Percentiles rank a stretch among this genome's conserved stretches.
Evolutionary conservation across 2,888 invertebrate species (phyloP).

Genomic region (Tenthredo amoena): DNA sequence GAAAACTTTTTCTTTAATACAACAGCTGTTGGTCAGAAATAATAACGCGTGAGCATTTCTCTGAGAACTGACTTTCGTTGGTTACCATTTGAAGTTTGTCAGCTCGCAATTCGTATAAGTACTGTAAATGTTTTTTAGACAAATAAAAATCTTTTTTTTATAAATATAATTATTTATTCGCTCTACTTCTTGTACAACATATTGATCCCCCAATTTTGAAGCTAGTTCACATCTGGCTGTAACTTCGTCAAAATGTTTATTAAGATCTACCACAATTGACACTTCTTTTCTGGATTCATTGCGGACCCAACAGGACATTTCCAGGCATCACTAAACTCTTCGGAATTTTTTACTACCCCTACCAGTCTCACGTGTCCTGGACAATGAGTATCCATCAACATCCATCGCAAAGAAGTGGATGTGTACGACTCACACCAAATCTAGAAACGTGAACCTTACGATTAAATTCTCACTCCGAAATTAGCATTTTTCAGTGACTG

Average conservation of each 20-base stretch:
- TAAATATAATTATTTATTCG: constrained; percentile 56
- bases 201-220: background rate
- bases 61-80: background rate
- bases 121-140: constrained; percentile 59
- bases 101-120: background rate
- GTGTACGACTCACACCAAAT: constrained; percentile 92
- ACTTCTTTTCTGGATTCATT: constrained; percentile 81
- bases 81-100: background rate
- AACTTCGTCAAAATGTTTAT: background rate
- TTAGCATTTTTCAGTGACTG: background rate
- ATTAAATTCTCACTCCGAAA: background rate
- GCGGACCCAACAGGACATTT: constrained; percentile 79
- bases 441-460: constrained; percentile 76
- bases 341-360: constrained; percentile 86
- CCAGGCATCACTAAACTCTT: constrained; percentile 84
- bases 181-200: background rate
- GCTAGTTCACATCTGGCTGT: background rate
- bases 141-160: constrained; percentile 71
- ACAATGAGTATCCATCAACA: constrained; percentile 87
- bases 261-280: constrained; percentile 76
- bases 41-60: background rate
- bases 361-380: constrained; percentile 86
- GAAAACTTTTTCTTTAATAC: background rate
- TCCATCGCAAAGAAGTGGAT: constrained; percentile 82
- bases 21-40: background rate